Evolutionary conservation across 2,113 vertebrate species (phyloP).

Genomic region (Paramormyrops kingsleyae): DNA sequence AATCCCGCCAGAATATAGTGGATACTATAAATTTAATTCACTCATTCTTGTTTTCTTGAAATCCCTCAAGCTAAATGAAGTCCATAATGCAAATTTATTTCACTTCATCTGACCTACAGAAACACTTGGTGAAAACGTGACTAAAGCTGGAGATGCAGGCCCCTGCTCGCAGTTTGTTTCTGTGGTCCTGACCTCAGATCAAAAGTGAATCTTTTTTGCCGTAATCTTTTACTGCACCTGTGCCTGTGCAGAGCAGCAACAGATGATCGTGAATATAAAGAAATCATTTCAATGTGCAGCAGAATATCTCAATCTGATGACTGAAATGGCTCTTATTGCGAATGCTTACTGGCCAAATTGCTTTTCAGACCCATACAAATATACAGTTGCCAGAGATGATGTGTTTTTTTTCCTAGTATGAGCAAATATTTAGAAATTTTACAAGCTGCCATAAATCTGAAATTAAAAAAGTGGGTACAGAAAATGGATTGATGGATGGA

Average conservation of each 20-base stretch:
- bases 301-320: neutral
- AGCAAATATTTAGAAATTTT: neutral
- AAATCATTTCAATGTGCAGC: neutral
- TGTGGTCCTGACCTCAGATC: neutral
- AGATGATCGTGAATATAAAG: neutral
- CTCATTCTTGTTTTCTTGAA: neutral
- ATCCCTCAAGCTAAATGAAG: neutral
- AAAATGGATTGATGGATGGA: neutral
- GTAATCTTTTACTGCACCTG: neutral
- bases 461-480: neutral
- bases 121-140: neutral
- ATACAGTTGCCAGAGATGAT: neutral
- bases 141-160: neutral
- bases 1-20: neutral
- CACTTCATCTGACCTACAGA: neutral
- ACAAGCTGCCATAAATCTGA: neutral
- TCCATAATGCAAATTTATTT: neutral
- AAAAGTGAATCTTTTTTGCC: neutral
- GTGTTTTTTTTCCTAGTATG: neutral
- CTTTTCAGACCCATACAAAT: neutral
- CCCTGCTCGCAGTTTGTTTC: neutral
- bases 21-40: neutral
- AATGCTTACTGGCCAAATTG: neutral
- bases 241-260: neutral
- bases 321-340: neutral